Evolutionary conservation across 2,113 vertebrate species (phyloP).

Genomic region (Gambusia affinis): DNA sequence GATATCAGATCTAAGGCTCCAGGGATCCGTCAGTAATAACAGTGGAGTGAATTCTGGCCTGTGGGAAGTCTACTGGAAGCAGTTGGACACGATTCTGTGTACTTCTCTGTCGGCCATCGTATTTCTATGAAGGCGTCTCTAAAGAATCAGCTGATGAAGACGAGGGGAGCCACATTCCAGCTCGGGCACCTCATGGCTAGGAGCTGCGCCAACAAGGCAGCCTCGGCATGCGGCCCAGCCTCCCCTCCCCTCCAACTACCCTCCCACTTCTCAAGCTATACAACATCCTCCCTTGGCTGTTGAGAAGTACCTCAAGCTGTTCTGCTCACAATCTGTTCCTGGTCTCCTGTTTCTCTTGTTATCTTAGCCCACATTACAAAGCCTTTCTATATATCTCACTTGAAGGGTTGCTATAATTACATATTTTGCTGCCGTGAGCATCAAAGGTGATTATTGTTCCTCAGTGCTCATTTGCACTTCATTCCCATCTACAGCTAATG

Average conservation of each 20-base stretch:
- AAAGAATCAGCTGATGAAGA: constrained; percentile 67
- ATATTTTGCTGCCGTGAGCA: constrained; percentile 6
- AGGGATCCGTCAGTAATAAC: neutral
- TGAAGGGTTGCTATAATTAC: constrained; percentile 13
- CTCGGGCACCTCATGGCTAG: constrained; percentile 64
- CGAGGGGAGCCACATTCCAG: constrained; percentile 63
- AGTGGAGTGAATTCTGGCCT: neutral
- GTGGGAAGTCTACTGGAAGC: constrained; percentile 40
- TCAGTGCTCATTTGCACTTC: too few species aligned
- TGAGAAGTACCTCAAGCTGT: constrained; percentile 71
- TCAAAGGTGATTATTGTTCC: too few species aligned
- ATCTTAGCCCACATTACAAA: constrained; percentile 52
- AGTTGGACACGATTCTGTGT: constrained; percentile 30
- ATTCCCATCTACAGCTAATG: too few species aligned
- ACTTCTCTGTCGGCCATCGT: constrained; percentile 38
- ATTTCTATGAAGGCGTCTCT: constrained; percentile 34
- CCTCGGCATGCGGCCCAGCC: constrained; percentile 45
- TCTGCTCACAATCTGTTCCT: constrained; percentile 67
- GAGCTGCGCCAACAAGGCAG: constrained; percentile 63
- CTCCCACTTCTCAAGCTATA: constrained; percentile 36
- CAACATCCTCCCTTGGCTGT: constrained; percentile 63
- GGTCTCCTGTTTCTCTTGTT: constrained; percentile 50
- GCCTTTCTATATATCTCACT: constrained; percentile 42
- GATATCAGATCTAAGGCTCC: neutral
- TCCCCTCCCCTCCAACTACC: constrained; percentile 32